A percentile compares a stretch with the other conserved stretches of the same genome.
Evolutionary conservation across 2,888 invertebrate genomes (phyloP).

Genomic region (Dichetophora obliterata): DNA sequence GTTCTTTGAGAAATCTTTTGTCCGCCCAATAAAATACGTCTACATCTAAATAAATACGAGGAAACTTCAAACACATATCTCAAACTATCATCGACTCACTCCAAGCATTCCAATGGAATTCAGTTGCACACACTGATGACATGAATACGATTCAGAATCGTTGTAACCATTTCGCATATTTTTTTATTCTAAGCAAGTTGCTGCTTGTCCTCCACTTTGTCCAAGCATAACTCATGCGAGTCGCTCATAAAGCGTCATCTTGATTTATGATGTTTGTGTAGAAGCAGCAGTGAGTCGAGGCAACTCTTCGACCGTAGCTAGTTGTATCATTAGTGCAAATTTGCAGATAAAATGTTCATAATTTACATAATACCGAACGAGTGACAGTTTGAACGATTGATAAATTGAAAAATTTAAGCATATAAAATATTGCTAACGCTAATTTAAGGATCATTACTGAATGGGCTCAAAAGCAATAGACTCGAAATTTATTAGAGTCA

Average conservation of each 20-base stretch:
- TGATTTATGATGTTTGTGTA: conserved; percentile 24
- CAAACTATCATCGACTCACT: no score
- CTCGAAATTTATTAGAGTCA: neutral
- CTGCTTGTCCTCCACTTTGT: no score
- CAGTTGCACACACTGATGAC: no score
- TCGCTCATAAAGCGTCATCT: neutral
- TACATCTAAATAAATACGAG: no score
- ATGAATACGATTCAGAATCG: no score
- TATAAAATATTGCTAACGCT: neutral
- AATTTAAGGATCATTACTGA: neutral
- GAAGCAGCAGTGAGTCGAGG: neutral
- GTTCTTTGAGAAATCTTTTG: no score
- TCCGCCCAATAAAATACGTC: no score
- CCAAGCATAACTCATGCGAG: no score
- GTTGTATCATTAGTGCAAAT: conserved; percentile 10
- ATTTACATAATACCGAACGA: neutral
- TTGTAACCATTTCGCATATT: no score
- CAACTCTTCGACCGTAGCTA: neutral
- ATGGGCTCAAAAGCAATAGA: neutral
- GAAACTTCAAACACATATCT: no score
- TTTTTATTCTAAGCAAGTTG: no score
- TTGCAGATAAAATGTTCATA: conserved; percentile 23
- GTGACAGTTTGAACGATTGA: neutral
- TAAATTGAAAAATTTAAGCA: neutral
- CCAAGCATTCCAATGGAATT: no score